phyloP scores from a whole-genome alignment of 2,113 vertebrate genomes.

The Heterochromis multidens region DNA sequence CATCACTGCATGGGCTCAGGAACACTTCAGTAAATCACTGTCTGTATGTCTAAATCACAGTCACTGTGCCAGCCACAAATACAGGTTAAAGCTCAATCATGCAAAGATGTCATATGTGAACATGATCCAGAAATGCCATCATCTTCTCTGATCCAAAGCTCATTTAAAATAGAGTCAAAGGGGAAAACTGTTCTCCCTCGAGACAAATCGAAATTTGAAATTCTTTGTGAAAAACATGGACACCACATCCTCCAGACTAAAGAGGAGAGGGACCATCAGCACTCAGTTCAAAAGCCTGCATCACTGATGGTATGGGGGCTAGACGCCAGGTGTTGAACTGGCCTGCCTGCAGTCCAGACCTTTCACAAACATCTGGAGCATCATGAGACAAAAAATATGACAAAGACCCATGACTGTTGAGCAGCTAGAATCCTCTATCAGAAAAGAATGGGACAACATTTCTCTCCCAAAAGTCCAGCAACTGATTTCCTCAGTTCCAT shows the following conservation, averaged over 20 bases:
- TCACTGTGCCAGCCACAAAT: too few species aligned
- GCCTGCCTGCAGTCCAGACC: neutral
- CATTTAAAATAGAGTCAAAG: neutral
- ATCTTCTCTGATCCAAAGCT: neutral
- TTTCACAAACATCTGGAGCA: neutral
- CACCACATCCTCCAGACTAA: neutral
- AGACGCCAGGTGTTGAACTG: neutral
- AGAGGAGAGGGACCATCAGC: rapidly evolving
- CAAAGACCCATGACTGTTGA: too few species aligned
- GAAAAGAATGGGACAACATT: too few species aligned
- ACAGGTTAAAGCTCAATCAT: neutral
- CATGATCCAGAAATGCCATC: neutral
- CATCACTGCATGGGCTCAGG: neutral
- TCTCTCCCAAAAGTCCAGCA: too few species aligned
- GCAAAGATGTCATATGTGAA: neutral
- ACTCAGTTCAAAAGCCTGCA: neutral
- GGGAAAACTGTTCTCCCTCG: neutral
- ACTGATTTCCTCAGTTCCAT: too few species aligned
- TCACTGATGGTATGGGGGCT: neutral
- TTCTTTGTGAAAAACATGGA: neutral
- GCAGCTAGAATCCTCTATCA: too few species aligned
- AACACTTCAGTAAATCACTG: too few species aligned
- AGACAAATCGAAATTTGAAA: neutral
- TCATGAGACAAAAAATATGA: neutral
- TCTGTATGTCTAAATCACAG: too few species aligned